These are phyloP conservation scores for Ptychodera flava DNA, from an alignment of 35 echinoderm and acorn worm genomes.

Conservation along the genomic window DNA sequence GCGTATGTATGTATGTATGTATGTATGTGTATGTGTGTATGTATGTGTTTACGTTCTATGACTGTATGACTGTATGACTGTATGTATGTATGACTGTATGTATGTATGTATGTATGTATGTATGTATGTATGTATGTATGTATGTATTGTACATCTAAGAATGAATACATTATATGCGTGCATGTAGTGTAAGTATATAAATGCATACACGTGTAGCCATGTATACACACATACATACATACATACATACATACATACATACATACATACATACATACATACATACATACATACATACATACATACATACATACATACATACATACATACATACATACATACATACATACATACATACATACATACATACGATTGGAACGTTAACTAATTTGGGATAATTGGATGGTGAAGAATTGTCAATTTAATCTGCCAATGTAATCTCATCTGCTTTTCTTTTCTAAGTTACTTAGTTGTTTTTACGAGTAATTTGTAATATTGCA, in stretches of 20 bases:
- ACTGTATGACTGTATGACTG: background rate
- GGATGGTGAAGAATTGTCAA: background rate
- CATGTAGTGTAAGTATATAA: too few relatives aligned
- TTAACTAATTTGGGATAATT: background rate
- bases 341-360: constrained; percentile 2
- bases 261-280: background rate
- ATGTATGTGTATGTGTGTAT: background rate
- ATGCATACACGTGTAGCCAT: background rate
- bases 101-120: background rate
- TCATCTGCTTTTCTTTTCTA: background rate
- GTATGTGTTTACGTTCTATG: background rate
- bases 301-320: constrained; percentile 2
- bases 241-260: background rate
- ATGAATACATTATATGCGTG: background rate
- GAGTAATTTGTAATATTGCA: background rate
- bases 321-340: constrained; percentile 2
- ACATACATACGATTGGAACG: background rate
- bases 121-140: background rate
- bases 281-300: background rate
- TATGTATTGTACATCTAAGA: background rate
- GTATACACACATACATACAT: background rate
- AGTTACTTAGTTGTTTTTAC: background rate
- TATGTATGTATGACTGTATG: background rate
- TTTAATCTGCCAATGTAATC: background rate
- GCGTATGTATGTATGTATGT: background rate